phyloP scores from a whole-genome alignment of 2,113 vertebrate species.

The Corydoras maculifer region DNA sequence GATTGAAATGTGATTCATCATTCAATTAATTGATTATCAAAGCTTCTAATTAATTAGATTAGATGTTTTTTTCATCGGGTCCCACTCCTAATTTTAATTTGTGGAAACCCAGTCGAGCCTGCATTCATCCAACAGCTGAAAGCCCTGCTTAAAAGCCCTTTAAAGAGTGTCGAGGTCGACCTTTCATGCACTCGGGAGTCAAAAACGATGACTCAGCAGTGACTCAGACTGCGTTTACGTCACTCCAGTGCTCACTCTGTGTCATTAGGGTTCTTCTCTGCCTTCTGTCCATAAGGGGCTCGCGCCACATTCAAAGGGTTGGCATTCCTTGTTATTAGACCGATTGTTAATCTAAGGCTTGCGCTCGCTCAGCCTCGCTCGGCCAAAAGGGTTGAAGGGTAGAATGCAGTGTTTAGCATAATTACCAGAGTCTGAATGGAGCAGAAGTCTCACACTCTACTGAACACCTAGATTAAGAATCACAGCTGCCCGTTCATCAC shows the following conservation, averaged over 20 bases:
- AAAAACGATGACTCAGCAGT: constrained; percentile 17
- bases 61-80: too few relatives aligned
- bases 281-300: too few relatives aligned
- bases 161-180: not conserved
- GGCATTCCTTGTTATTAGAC: too few relatives aligned
- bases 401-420: constrained; percentile 43
- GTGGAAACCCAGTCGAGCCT: too few relatives aligned
- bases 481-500: constrained; percentile 51
- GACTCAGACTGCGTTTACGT: not conserved
- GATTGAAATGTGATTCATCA: too few relatives aligned
- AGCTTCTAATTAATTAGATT: too few relatives aligned
- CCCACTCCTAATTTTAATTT: too few relatives aligned
- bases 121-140: too few relatives aligned
- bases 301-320: too few relatives aligned
- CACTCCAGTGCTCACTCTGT: not conserved
- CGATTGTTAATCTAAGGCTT: too few relatives aligned
- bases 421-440: constrained; percentile 44
- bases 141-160: not conserved
- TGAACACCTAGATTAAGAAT: constrained; percentile 51
- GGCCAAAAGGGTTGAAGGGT: constrained; percentile 20
- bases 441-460: constrained; percentile 36
- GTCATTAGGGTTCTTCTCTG: not conserved
- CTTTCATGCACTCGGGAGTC: not conserved
- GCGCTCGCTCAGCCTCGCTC: not conserved
- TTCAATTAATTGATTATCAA: too few relatives aligned